Evolutionary conservation across 2,888 invertebrate genomes (phyloP).

Genomic region (Epirrhoe alternata): DNA sequence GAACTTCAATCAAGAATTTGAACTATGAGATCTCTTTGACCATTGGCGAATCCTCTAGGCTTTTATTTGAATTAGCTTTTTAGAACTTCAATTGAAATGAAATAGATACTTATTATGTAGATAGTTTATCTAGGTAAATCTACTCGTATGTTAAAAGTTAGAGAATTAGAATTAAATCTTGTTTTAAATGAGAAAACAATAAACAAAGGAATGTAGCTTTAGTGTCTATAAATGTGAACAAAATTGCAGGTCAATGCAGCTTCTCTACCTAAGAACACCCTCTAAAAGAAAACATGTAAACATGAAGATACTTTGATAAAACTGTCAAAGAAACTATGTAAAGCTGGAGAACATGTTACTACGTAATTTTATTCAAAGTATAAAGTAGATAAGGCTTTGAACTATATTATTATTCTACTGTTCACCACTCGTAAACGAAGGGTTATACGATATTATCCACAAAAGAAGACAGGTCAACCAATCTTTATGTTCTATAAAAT

Average conservation of each 20-base stretch:
- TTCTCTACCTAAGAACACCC: background rate
- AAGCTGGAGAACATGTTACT: slow-evolving; percentile 10
- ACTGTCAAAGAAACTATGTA: background rate
- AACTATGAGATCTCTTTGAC: background rate
- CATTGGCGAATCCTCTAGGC: background rate
- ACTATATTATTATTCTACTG: background rate
- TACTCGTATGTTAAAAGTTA: no score
- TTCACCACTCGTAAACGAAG: background rate
- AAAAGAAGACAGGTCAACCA: no score
- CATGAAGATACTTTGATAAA: slow-evolving; percentile 4
- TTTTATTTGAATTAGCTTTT: no score
- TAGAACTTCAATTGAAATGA: no score
- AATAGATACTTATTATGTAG: no score
- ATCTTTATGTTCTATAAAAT: no score
- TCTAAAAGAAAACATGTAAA: background rate
- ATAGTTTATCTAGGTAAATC: no score
- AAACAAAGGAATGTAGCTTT: background rate
- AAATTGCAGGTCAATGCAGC: background rate
- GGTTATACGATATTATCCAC: background rate
- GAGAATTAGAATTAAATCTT: no score
- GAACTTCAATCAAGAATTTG: no score
- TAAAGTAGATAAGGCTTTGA: background rate
- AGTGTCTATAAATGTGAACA: background rate
- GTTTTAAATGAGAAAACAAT: background rate
- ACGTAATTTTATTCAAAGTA: background rate